Conservation (phyloP, 2,797 vertebrate species). For the Sylvilagus floridanus region DNA sequence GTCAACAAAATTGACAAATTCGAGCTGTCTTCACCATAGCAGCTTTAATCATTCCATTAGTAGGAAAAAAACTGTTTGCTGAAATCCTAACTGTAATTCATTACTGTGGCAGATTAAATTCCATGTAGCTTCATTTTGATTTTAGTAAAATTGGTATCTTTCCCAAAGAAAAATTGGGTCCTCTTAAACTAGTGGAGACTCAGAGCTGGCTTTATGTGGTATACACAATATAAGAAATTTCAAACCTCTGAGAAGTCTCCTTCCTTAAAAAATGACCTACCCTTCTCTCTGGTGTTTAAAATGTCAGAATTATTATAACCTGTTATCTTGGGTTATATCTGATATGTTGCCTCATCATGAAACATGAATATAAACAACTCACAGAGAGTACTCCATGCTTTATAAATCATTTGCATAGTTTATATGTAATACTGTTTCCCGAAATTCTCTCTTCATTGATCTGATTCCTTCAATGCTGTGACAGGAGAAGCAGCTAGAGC, state of each 20-base stretch:
- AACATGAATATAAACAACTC: background rate
- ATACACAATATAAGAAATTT: background rate
- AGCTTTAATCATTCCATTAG: background rate
- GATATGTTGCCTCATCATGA: background rate
- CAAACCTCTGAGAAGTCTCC: background rate
- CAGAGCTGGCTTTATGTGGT: background rate
- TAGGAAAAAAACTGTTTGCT: background rate
- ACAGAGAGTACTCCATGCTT: background rate
- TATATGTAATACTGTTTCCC: background rate
- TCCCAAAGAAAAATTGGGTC: background rate
- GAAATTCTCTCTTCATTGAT: background rate
- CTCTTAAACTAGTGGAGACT: background rate
- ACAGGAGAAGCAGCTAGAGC: background rate
- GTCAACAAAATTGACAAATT: background rate
- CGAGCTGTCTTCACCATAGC: background rate
- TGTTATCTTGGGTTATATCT: background rate
- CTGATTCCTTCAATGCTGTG: background rate
- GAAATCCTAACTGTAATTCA: background rate
- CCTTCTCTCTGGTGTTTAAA: background rate
- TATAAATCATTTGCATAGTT: background rate
- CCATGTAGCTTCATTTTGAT: background rate
- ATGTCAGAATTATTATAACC: background rate
- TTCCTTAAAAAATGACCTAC: background rate
- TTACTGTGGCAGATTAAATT: background rate
- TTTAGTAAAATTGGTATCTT: background rate